A percentile compares a stretch with the other conserved stretches of the same genome.
These are phyloP conservation scores for Dendrocincla fuliginosa DNA, from an alignment of 2,797 vertebrate genomes.

Conservation along the genomic window DNA sequence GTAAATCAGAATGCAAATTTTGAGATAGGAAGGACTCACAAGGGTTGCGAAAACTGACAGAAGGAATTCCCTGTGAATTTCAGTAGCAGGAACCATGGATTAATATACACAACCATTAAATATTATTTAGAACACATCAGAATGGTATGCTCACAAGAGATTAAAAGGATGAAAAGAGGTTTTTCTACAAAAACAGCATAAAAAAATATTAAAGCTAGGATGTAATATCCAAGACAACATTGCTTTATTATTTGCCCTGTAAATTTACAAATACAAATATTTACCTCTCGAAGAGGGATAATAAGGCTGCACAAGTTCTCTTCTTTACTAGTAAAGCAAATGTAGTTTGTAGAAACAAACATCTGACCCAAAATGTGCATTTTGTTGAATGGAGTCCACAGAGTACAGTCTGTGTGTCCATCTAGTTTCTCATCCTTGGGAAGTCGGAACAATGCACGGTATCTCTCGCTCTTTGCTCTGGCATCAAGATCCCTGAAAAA, in stretches of 20 bases:
- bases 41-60: neutral
- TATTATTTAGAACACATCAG: neutral
- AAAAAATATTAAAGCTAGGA: neutral
- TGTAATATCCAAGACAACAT: neutral
- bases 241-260: neutral
- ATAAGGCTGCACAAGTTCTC: slow-evolving; percentile 95
- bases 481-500: slow-evolving; percentile 91
- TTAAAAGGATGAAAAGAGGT: neutral
- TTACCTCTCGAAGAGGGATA: slow-evolving; percentile 93
- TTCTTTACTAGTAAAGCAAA: slow-evolving; percentile 98
- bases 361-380: slow-evolving; percentile 98
- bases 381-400: slow-evolving; percentile 99
- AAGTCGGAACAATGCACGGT: slow-evolving; percentile 91
- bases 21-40: neutral
- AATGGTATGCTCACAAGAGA: neutral
- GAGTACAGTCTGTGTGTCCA: slow-evolving; percentile 95
- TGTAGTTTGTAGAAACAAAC: slow-evolving; percentile 99
- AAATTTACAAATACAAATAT: neutral
- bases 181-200: neutral
- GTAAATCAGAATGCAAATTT: neutral
- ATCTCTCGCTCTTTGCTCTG: slow-evolving; percentile 93
- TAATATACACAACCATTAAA: neutral
- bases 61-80: neutral
- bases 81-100: neutral
- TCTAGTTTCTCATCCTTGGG: slow-evolving; percentile 97